Evolutionary conservation across 2,888 invertebrate genomes (phyloP).

Genomic region (Ornithoptera priamus): DNA sequence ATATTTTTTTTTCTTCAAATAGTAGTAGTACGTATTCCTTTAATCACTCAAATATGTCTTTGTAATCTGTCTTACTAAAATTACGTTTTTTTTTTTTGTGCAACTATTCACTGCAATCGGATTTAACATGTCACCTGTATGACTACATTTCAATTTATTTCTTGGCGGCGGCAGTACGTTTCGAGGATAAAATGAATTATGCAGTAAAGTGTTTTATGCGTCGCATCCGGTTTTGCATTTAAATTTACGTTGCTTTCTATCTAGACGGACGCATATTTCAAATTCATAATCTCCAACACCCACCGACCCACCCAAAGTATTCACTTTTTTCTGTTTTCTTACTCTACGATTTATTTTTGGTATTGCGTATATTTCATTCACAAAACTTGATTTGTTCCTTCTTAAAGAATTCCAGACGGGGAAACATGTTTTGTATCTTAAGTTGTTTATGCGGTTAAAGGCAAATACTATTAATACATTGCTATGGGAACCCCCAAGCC

Average conservation of each 20-base stretch:
- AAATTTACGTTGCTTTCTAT: constrained; percentile 4
- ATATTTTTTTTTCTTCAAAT: too few species aligned
- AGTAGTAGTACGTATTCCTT: too few species aligned
- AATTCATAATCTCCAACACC: neutral
- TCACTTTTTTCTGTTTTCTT: neutral
- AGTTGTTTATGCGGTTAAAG: neutral
- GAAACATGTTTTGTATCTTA: neutral
- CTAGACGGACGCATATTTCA: neutral
- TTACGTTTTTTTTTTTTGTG: neutral
- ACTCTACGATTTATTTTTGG: neutral
- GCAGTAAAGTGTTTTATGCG: constrained; percentile 22
- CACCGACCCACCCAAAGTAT: neutral
- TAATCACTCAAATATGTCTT: too few species aligned
- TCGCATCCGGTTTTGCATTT: constrained; percentile 22
- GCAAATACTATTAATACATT: neutral
- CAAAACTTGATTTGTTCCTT: neutral
- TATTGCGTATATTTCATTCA: neutral
- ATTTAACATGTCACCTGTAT: constrained; percentile 1
- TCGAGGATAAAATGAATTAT: constrained; percentile 12
- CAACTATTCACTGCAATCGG: neutral
- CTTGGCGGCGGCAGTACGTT: constrained; percentile 7
- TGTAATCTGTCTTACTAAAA: too few species aligned
- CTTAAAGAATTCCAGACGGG: too few species aligned
- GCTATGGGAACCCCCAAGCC: neutral
- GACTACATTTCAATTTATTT: constrained; percentile 6